Percentiles rank a stretch among this genome's conserved stretches.
Evolutionary conservation across 2,113 vertebrate genomes (phyloP).

Genomic region (Rhinolophus sinicus): DNA sequence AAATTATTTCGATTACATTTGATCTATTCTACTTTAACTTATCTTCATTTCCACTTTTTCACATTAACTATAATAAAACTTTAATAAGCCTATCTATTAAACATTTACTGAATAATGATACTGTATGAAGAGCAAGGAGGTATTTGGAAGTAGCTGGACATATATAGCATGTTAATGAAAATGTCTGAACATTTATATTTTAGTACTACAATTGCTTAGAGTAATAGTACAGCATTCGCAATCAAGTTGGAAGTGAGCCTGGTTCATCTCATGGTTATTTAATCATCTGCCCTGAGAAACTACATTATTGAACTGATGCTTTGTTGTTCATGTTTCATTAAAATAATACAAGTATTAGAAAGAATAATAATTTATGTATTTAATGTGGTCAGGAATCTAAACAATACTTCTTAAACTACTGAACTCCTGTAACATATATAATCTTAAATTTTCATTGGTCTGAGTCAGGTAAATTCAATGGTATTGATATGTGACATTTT

Average conservation of each 20-base stretch:
- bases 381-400: background rate
- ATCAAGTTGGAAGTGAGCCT: constrained; percentile 32
- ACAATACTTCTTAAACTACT: constrained; percentile 25
- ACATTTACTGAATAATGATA: constrained; percentile 41
- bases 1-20: constrained; percentile 60
- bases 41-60: constrained; percentile 45
- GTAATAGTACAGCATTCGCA: background rate
- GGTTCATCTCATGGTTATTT: background rate
- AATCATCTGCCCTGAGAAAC: background rate
- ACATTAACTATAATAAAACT: constrained; percentile 52
- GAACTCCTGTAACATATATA: background rate
- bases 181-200: background rate
- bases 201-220: background rate
- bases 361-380: background rate
- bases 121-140: background rate
- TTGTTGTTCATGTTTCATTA: background rate
- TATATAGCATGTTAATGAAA: background rate
- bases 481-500: background rate
- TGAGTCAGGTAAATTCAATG: background rate
- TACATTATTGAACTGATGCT: background rate
- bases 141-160: constrained; percentile 21
- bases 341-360: constrained; percentile 34
- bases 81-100: constrained; percentile 52
- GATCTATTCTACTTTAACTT: constrained; percentile 31
- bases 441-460: constrained; percentile 13